Evolutionary conservation across 2,113 vertebrate species (phyloP).

Genomic region (Proterorhinus semilunaris): DNA sequence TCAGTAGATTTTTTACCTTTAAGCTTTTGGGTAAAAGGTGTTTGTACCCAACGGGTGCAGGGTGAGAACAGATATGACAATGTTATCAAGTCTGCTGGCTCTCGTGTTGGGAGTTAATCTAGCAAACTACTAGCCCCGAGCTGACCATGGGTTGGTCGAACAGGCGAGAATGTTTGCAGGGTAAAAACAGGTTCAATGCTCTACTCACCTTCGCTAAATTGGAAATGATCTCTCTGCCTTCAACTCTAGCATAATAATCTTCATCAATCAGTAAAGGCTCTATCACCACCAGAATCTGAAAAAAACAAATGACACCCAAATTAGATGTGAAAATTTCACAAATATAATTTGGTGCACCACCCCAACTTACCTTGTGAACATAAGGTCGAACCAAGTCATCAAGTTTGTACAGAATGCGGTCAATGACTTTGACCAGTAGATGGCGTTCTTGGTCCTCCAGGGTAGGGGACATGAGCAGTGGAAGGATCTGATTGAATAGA

Average conservation of each 20-base stretch:
- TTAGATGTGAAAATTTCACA: background rate
- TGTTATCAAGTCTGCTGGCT: constrained; percentile 29
- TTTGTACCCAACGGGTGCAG: constrained; percentile 63
- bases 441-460: constrained; percentile 98
- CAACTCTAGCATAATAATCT: constrained; percentile 98
- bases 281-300: constrained; percentile 96
- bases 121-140: constrained; percentile 67
- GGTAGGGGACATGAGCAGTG: constrained; percentile 95
- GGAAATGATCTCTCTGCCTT: constrained; percentile 98
- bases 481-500: constrained; percentile 96
- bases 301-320: background rate
- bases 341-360: background rate
- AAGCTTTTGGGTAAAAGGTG: background rate
- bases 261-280: constrained; percentile 98
- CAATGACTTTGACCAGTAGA: constrained; percentile 97
- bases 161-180: constrained; percentile 69
- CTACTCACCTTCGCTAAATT: constrained; percentile 95
- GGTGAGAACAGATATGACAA: constrained; percentile 59
- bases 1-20: background rate
- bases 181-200: background rate
- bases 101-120: constrained; percentile 64
- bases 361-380: constrained; percentile 87
- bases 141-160: constrained; percentile 55
- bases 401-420: constrained; percentile 97
- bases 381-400: constrained; percentile 97